Evolutionary conservation across 2,888 invertebrate genomes (phyloP).

Genomic region (Sminthurinus aureus): DNA sequence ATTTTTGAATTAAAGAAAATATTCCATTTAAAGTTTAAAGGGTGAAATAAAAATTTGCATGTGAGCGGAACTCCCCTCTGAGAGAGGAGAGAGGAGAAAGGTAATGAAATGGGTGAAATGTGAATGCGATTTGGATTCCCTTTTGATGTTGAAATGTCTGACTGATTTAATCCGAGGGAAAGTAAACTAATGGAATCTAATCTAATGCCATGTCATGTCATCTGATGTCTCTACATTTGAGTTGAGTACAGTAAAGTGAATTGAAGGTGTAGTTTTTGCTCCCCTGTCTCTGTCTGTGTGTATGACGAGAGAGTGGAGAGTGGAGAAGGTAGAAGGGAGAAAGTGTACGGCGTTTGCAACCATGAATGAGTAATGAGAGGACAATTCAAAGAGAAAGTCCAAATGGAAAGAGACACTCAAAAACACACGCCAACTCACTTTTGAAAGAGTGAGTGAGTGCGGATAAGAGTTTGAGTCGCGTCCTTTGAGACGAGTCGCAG

Average conservation of each 20-base stretch:
- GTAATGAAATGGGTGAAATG: no score
- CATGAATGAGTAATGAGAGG: constrained; percentile 44
- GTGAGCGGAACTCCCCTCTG: no score
- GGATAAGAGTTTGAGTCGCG: constrained; percentile 34
- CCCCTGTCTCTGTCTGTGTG: no score
- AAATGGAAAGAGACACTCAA: constrained; percentile 24
- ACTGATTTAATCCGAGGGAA: not conserved
- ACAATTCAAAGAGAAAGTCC: constrained; percentile 32
- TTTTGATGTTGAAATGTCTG: no score
- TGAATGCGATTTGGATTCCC: no score
- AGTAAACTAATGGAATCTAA: not conserved
- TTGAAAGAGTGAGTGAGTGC: constrained; percentile 8
- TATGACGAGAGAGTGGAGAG: not conserved
- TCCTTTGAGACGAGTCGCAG: constrained; percentile 36
- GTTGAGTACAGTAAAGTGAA: not conserved
- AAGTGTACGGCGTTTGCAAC: constrained; percentile 21
- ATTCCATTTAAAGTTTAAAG: no score
- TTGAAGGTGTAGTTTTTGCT: not conserved
- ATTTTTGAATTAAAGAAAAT: no score
- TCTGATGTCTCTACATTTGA: not conserved
- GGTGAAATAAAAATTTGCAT: no score
- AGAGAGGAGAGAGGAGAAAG: no score
- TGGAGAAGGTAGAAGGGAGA: not conserved
- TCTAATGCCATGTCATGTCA: not conserved
- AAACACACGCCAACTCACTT: no score